Evolutionary conservation across 2,113 vertebrate genomes (phyloP).

Genomic region (Engraulis encrasicolus): DNA sequence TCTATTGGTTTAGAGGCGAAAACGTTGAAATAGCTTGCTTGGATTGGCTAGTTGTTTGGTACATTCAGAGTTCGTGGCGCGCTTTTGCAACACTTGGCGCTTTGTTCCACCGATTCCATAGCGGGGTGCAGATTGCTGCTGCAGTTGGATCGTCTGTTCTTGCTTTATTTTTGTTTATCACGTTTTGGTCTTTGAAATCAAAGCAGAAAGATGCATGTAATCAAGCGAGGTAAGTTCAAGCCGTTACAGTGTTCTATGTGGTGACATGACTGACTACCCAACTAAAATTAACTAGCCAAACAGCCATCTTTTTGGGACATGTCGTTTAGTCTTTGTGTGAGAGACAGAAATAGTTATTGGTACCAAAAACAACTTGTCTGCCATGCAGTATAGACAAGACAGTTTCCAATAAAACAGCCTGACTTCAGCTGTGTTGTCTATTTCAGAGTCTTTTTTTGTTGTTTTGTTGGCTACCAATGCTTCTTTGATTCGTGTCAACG

Average conservation of each 20-base stretch:
- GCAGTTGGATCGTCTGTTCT: neutral
- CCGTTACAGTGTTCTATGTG: neutral
- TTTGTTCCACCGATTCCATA: neutral
- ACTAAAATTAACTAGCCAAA: neutral
- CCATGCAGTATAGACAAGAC: neutral
- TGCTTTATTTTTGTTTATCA: neutral
- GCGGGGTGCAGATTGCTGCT: neutral
- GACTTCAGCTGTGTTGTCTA: neutral
- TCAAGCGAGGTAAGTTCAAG: conserved; percentile 84
- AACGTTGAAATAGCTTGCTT: neutral
- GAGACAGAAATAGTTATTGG: neutral
- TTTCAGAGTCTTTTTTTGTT: neutral
- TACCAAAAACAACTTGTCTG: neutral
- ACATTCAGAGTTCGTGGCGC: conserved; percentile 11
- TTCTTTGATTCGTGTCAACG: neutral
- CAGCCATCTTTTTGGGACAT: neutral
- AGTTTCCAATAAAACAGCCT: neutral
- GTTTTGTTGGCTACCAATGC: neutral
- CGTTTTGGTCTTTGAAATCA: neutral
- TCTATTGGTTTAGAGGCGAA: neutral
- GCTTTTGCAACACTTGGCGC: neutral
- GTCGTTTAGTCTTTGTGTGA: too few relatives aligned
- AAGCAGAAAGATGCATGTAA: conserved; percentile 83
- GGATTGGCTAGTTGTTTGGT: neutral
- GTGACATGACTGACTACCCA: neutral